phyloP scores from a whole-genome alignment of 2,113 vertebrate genomes.

The Salvelinus fontinalis region DNA sequence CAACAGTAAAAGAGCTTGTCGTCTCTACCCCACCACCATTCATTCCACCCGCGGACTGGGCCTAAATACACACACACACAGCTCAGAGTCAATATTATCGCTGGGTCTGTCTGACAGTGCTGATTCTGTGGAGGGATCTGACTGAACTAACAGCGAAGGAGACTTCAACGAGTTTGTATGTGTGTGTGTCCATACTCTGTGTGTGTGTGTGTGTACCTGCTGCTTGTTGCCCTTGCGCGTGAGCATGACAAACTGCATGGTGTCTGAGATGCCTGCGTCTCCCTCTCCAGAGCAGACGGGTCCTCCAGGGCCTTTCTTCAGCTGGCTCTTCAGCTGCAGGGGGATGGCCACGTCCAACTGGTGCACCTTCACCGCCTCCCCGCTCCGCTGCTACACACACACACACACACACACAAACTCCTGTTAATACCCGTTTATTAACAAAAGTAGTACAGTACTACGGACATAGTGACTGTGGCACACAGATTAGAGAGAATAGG shows the following conservation, averaged over 20 bases:
- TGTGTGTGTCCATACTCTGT: not conserved
- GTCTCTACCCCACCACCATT: conserved; percentile 75
- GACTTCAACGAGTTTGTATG: not conserved
- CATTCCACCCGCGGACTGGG: conserved; percentile 46
- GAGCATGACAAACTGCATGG: conserved; percentile 99
- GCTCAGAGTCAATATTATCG: conserved; percentile 59
- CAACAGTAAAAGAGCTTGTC: conserved; percentile 60
- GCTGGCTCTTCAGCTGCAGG: conserved; percentile 95
- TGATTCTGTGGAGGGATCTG: conserved; percentile 5
- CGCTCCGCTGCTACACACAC: conserved; percentile 85
- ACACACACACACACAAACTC: not conserved
- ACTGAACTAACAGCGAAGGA: not conserved
- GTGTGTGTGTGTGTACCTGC: conserved; percentile 76
- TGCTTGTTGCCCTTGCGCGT: conserved; percentile 98
- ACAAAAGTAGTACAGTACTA: too few relatives aligned
- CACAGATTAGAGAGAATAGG: not conserved
- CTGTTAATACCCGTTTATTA: not conserved
- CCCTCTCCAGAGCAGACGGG: conserved; percentile 76
- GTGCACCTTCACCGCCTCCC: conserved; percentile 96
- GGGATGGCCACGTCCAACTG: conserved; percentile 97
- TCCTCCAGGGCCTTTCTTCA: conserved; percentile 85
- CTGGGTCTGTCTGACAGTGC: conserved; percentile 29
- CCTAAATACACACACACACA: not conserved
- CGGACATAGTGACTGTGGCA: not conserved
- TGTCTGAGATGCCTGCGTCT: conserved; percentile 85